phyloP scores from a whole-genome alignment of 2,797 vertebrate species.

The Micrastur ruficollis region DNA sequence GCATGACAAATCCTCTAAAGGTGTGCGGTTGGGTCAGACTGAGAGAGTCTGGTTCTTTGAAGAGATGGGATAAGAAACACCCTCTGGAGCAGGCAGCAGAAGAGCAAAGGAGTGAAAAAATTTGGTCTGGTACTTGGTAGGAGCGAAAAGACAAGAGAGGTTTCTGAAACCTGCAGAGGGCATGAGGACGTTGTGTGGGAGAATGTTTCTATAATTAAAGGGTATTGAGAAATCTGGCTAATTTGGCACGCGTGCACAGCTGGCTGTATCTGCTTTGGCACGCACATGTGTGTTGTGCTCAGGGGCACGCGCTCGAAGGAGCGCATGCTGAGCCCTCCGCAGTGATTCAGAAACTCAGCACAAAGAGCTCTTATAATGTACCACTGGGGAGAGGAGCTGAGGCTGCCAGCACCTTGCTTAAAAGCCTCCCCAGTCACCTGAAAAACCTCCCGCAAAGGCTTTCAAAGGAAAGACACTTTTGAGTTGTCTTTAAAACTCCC shows the following conservation, averaged over 20 bases:
- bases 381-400: neutral
- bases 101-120: neutral
- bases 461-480: neutral
- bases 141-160: neutral
- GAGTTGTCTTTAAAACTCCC: neutral
- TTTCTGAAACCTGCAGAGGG: neutral
- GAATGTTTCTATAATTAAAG: neutral
- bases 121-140: neutral
- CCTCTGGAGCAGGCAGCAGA: neutral
- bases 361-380: neutral
- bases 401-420: neutral
- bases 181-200: neutral
- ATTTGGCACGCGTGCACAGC: fast-evolving
- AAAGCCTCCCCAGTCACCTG: neutral
- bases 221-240: neutral
- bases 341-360: neutral
- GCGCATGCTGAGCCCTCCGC: fast-evolving
- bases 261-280: neutral
- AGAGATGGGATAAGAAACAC: neutral
- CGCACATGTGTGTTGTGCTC: fast-evolving
- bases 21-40: neutral
- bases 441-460: neutral
- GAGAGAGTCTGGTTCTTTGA: neutral
- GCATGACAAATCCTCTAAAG: neutral
- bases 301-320: neutral